phyloP scores from a whole-genome alignment of 2,113 vertebrate genomes.

The Fukomys damarensis region DNA sequence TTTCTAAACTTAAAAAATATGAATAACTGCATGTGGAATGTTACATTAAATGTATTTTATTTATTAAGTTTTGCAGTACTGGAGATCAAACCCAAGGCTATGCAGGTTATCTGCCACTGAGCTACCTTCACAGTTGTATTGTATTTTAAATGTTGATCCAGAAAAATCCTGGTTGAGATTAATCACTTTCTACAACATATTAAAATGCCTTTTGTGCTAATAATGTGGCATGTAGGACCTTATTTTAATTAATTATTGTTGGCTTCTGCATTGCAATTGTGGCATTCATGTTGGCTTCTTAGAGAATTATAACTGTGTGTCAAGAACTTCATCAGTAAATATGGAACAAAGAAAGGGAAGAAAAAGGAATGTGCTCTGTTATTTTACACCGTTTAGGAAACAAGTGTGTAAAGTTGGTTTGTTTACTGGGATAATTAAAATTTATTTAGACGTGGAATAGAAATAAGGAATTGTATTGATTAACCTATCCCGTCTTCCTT shows the following conservation, averaged over 20 bases:
- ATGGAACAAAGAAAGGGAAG: neutral
- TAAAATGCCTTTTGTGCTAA: slow-evolving; percentile 49
- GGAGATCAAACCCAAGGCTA: neutral
- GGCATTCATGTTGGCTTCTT: neutral
- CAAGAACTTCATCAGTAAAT: neutral
- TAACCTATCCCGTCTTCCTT: neutral
- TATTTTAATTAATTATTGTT: slow-evolving; percentile 1
- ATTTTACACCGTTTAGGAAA: neutral
- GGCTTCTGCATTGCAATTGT: slow-evolving; percentile 15
- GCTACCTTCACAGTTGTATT: neutral
- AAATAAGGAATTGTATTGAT: neutral
- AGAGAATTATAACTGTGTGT: neutral
- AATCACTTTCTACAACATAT: neutral
- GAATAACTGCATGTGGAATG: neutral
- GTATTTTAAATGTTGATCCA: slow-evolving; percentile 48
- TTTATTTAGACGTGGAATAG: neutral
- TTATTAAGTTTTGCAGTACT: neutral
- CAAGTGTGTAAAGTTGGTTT: neutral
- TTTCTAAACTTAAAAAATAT: neutral
- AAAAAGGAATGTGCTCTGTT: neutral
- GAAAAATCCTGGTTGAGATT: neutral
- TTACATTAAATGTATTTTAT: neutral
- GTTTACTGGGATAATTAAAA: slow-evolving; percentile 13
- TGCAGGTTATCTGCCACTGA: neutral
- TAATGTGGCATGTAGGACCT: neutral